Percentiles rank a stretch among this genome's conserved stretches.
Conservation (phyloP, 2,888 invertebrate genomes). For the Trichopoda pennipes region DNA sequence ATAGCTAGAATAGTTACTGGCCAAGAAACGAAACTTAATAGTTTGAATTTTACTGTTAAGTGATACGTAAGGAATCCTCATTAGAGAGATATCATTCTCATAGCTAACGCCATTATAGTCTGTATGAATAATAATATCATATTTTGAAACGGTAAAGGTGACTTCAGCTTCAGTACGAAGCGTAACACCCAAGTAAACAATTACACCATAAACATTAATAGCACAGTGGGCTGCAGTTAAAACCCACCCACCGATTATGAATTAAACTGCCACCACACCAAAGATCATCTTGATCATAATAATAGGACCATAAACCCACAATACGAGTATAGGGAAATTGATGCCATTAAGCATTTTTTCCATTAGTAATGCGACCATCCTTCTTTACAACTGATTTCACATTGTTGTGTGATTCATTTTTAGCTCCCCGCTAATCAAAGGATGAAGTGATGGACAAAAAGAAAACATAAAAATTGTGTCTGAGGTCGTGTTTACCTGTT, state of each 20-base stretch:
- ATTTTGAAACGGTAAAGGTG: constrained; percentile 70
- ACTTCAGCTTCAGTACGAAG: constrained; percentile 72
- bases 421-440: constrained; percentile 3
- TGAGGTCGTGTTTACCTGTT: no score
- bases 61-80: constrained; percentile 70
- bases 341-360: constrained; percentile 60
- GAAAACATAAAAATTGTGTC: no score
- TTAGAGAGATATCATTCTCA: constrained; percentile 76
- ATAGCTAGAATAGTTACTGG: constrained; percentile 73
- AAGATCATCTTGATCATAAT: no score
- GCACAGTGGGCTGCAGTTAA: constrained; percentile 78
- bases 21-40: constrained; percentile 67
- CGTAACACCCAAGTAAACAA: constrained; percentile 74
- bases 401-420: not conserved
- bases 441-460: constrained; percentile 65
- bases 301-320: constrained; percentile 21
- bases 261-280: constrained; percentile 78
- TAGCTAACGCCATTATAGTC: constrained; percentile 71
- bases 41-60: not conserved
- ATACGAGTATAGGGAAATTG: constrained; percentile 73
- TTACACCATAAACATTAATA: constrained; percentile 71
- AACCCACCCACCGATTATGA: constrained; percentile 72
- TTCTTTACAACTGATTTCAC: not conserved
- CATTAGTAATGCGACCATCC: constrained; percentile 71
- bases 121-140: constrained; percentile 78